phyloP scores from a whole-genome alignment of 1,140 invertebrate genomes.

The Aphidius ervi region DNA sequence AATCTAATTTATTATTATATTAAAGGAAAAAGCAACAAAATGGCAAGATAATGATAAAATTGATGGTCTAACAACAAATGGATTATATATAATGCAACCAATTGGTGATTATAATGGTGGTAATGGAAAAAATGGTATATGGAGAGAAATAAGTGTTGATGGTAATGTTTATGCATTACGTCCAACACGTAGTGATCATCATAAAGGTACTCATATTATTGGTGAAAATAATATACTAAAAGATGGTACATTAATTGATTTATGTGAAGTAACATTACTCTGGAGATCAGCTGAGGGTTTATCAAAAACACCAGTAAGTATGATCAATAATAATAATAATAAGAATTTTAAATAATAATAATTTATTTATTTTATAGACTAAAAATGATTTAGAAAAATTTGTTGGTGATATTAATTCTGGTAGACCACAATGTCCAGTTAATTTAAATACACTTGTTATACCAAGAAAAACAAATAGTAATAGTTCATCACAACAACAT shows the following conservation, averaged over 20 bases:
- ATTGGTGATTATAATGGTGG: slow-evolving; percentile 76
- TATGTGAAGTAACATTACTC: slow-evolving; percentile 95
- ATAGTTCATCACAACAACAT: slow-evolving; percentile 59
- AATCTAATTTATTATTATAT: not conserved
- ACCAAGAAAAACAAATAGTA: slow-evolving; percentile 78
- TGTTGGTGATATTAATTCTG: slow-evolving; percentile 94
- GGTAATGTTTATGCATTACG: slow-evolving; percentile 92
- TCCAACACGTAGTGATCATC: slow-evolving; percentile 90
- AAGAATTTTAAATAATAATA: slow-evolving; percentile 11
- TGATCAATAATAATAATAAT: not conserved
- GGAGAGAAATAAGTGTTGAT: slow-evolving; percentile 96
- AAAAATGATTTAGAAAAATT: slow-evolving; percentile 87
- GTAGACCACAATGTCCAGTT: slow-evolving; percentile 97
- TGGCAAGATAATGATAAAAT: slow-evolving; percentile 96
- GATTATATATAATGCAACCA: slow-evolving; percentile 94
- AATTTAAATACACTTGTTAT: slow-evolving; percentile 97
- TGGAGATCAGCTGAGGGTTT: slow-evolving; percentile 97
- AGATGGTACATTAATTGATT: slow-evolving; percentile 97
- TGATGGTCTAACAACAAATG: slow-evolving; percentile 98
- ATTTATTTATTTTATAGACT: slow-evolving; percentile 57
- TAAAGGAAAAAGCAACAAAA: slow-evolving; percentile 96
- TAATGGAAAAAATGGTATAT: slow-evolving; percentile 73
- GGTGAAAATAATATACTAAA: slow-evolving; percentile 86
- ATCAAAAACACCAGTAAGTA: slow-evolving; percentile 84
- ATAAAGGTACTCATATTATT: slow-evolving; percentile 76